Base-by-base conservation (phyloP, 2,113 vertebrate genomes). In the Tapirus terrestris region DNA sequence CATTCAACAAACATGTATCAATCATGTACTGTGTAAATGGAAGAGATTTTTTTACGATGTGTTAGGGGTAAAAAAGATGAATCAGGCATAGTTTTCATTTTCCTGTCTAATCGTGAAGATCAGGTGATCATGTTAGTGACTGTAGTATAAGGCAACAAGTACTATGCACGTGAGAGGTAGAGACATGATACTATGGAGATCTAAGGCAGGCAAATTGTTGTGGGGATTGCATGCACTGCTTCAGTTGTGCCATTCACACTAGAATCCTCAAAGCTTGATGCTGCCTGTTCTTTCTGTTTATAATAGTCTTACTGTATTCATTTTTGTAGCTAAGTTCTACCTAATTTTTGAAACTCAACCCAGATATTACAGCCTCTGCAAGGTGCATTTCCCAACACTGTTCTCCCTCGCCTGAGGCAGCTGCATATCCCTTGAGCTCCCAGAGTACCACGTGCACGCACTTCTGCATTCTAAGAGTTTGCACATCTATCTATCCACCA, bases 241-340 rank as follows among this genome's bases (percentile, higher is more conserved):
- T 96, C 14, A 88, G 9, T 51, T 58, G 8, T 86, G 39, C 70
- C 8, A 18, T 20, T 17, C 43, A 80, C 12, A 11, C 29, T 27
- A 36, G n/a, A 95, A 43, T 77, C 13, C 61, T 58, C n/a, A 77
- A 76, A 72, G 36, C 14, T 88, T 68, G 12, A 63, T 13, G 11
- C 23, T 12, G 21, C 61, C 53, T 84, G 21, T 39, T 77, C 27
- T 39, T 76, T 90, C 58, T 33, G n/a, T 31, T 75, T 87, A 53
- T 13, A n/a, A 14, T 67, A 45, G 67, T 39, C 48, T 53, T 89
- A 53, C 14, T 51, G 39, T 17, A 73, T 53, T 73, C 43, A 10
- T 84, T 67, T 85, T 92, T 91, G 8, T 89, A 89, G 45, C 7
- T 92, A 92, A 68, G n/a, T 92, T 51, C 17, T 89, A 76, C 17